Percentiles rank a stretch among this genome's conserved stretches.
Conservation (phyloP, 2,113 vertebrate species). For the Numenius arquata region DNA sequence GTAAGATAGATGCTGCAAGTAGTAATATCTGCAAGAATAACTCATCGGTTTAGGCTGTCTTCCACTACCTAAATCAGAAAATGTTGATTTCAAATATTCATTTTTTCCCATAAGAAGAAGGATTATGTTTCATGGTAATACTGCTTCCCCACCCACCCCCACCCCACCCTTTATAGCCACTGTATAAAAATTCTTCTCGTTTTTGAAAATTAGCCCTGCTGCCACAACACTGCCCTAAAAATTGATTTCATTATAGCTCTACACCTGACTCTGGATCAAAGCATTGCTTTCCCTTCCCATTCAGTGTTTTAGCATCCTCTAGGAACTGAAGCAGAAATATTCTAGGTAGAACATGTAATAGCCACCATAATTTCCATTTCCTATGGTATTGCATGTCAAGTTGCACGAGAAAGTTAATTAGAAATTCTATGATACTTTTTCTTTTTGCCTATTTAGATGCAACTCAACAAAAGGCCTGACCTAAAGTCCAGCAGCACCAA, state of each 20-base stretch:
- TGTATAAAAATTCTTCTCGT: not conserved
- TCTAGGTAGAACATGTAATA: not conserved
- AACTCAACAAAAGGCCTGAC: not conserved
- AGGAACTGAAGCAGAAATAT: not conserved
- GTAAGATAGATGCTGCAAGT: not conserved
- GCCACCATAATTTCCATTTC: not conserved
- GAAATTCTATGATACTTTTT: accelerated
- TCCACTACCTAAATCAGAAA: not conserved
- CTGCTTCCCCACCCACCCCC: accelerated
- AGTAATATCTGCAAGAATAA: not conserved
- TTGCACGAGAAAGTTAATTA: accelerated
- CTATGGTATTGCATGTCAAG: accelerated
- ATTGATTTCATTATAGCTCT: not conserved
- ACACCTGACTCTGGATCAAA: not conserved
- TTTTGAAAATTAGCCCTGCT: not conserved
- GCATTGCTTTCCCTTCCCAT: not conserved
- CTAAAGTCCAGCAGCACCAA: not conserved
- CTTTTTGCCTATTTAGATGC: not conserved
- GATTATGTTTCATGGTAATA: not conserved
- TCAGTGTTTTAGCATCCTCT: not conserved
- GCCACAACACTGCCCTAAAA: not conserved
- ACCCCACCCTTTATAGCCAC: not conserved
- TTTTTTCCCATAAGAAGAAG: not conserved
- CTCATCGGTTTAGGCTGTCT: not conserved
- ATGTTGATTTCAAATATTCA: not conserved